A percentile compares a stretch with the other conserved stretches of the same genome.
phyloP scores from a whole-genome alignment of 2,113 vertebrate genomes.

The Perca flavescens region DNA sequence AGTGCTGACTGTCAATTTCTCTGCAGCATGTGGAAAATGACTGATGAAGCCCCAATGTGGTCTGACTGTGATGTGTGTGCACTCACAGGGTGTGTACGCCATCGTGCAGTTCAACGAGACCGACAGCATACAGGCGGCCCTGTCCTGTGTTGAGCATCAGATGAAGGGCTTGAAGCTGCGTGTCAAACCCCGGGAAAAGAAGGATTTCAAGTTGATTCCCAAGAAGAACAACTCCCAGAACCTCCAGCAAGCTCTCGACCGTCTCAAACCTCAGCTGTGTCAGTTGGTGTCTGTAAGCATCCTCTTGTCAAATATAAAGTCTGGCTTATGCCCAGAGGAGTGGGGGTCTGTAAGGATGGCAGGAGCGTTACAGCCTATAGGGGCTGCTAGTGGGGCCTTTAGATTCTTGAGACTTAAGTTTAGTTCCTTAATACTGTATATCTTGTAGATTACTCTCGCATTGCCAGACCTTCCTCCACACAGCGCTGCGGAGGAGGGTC shows the following conservation, averaged over 20 bases:
- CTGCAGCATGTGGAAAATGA: background rate
- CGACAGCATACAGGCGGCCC: constrained; percentile 65
- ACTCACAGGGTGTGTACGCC: constrained; percentile 88
- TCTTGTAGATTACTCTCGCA: background rate
- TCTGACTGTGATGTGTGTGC: constrained; percentile 24
- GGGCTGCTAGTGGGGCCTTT: background rate
- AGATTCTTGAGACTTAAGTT: background rate
- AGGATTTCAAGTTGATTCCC: constrained; percentile 87
- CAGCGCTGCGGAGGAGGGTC: too few relatives aligned
- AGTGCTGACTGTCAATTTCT: background rate
- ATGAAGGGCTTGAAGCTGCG: constrained; percentile 86
- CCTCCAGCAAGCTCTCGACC: constrained; percentile 77
- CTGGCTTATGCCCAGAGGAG: too few relatives aligned
- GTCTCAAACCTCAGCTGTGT: constrained; percentile 81
- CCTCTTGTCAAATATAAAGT: background rate
- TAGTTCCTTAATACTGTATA: background rate
- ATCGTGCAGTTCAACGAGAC: constrained; percentile 88
- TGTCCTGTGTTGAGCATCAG: constrained; percentile 84
- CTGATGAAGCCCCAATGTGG: background rate
- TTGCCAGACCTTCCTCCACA: too few relatives aligned
- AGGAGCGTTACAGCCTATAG: background rate
- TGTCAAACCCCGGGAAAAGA: constrained; percentile 89
- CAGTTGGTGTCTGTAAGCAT: constrained; percentile 83
- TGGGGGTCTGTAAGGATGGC: background rate
- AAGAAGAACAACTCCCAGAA: constrained; percentile 72